A percentile compares a stretch with the other conserved stretches of the same genome.
Evolutionary conservation across 2,888 invertebrate genomes (phyloP).

Genomic region (Zaprionus obscuricornis): DNA sequence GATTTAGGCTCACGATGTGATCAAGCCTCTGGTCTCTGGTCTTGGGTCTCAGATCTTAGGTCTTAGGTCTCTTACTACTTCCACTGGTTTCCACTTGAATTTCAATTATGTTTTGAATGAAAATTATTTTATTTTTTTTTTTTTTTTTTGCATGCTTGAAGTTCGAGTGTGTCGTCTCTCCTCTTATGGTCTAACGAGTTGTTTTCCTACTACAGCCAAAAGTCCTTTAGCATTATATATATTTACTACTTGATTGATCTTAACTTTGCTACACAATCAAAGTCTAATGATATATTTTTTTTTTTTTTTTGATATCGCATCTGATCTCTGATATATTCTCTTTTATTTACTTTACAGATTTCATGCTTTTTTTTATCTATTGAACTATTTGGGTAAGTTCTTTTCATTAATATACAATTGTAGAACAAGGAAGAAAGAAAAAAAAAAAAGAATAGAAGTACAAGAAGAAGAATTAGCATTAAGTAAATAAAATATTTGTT

Average conservation of each 20-base stretch:
- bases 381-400: slow-evolving; percentile 53
- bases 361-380: slow-evolving; percentile 43
- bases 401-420: too few relatives aligned
- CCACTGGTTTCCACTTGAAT: slow-evolving; percentile 40
- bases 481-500: too few relatives aligned
- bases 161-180: too few relatives aligned
- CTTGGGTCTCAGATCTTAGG: slow-evolving; percentile 1
- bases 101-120: slow-evolving; percentile 31
- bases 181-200: slow-evolving; percentile 32
- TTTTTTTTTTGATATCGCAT: not conserved
- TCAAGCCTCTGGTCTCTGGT: too few relatives aligned
- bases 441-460: too few relatives aligned
- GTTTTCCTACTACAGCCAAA: slow-evolving; percentile 18
- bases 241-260: too few relatives aligned
- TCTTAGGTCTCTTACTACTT: not conserved
- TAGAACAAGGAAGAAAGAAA: too few relatives aligned
- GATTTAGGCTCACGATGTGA: slow-evolving; percentile 66
- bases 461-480: slow-evolving; percentile 30
- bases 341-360: slow-evolving; percentile 54
- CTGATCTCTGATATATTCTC: not conserved
- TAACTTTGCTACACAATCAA: too few relatives aligned
- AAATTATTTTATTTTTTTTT: too few relatives aligned
- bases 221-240: too few relatives aligned
- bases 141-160: too few relatives aligned
- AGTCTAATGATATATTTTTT: slow-evolving; percentile 18